A percentile compares a stretch with the other conserved stretches of the same genome.
phyloP scores from a whole-genome alignment of 2,797 vertebrate species.

The Stomatorhinus walkeri region DNA sequence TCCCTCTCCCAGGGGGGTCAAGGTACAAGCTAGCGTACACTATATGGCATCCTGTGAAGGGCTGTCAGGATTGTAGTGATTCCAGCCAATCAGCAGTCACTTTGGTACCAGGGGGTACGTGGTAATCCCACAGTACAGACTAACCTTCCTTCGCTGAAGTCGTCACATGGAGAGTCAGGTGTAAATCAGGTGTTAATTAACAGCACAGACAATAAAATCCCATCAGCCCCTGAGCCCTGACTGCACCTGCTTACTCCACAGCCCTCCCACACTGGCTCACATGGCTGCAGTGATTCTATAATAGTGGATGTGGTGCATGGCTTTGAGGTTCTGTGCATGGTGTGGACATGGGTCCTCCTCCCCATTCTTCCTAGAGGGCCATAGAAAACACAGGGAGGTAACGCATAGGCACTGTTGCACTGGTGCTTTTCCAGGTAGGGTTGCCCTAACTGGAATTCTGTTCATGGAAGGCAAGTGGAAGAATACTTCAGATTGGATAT shows the following conservation, averaged over 20 bases:
- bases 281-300: not conserved
- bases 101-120: not conserved
- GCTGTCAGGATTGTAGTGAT: not conserved
- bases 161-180: not conserved
- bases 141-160: not conserved
- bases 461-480: not conserved
- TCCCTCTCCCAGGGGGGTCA: not conserved
- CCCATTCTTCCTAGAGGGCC: not conserved
- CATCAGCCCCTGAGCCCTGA: not conserved
- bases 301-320: not conserved
- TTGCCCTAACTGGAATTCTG: not conserved
- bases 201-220: not conserved
- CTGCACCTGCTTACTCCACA: not conserved
- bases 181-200: slow-evolving; percentile 9
- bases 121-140: not conserved
- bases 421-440: not conserved
- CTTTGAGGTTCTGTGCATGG: not conserved
- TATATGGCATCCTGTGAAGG: not conserved
- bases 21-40: not conserved
- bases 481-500: not conserved
- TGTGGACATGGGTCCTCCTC: not conserved
- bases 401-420: not conserved
- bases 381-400: not conserved
- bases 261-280: not conserved
- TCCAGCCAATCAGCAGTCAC: not conserved